phyloP scores from a whole-genome alignment of 2,888 invertebrate genomes.

The Leptopilina myrica region DNA sequence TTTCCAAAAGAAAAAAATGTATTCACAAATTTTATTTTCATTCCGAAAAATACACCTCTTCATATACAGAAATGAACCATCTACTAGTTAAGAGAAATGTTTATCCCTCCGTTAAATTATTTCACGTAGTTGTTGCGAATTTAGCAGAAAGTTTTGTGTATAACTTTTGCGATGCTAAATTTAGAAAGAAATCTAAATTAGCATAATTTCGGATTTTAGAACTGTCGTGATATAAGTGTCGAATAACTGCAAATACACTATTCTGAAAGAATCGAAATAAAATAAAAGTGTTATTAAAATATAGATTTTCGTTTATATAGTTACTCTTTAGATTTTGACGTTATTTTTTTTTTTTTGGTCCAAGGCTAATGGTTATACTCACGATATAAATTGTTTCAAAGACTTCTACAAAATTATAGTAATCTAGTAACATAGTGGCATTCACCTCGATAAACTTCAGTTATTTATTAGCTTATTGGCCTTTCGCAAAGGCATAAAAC shows the following conservation, averaged over 20 bases:
- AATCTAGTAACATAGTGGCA: slow-evolving; percentile 32
- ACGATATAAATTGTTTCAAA: slow-evolving; percentile 28
- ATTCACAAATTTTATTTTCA: too few relatives aligned
- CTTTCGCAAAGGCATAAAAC: slow-evolving; percentile 31
- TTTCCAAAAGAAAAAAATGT: not conserved
- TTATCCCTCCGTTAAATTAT: too few relatives aligned
- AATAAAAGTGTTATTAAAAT: not conserved
- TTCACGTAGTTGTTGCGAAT: too few relatives aligned
- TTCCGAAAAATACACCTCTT: too few relatives aligned
- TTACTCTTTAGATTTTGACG: slow-evolving; percentile 10
- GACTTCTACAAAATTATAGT: slow-evolving; percentile 19
- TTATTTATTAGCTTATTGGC: slow-evolving; percentile 38
- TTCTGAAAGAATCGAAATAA: not conserved
- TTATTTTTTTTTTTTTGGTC: not conserved
- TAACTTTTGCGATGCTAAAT: not conserved
- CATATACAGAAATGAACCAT: too few relatives aligned
- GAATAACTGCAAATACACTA: not conserved
- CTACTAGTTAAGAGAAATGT: too few relatives aligned
- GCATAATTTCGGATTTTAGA: not conserved
- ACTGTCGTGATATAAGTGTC: not conserved
- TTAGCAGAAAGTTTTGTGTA: not conserved
- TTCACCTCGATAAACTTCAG: slow-evolving; percentile 36
- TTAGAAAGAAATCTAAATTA: slow-evolving; percentile 7
- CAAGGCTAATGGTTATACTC: not conserved
- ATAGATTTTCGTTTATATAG: not conserved